Base-by-base conservation (phyloP, 2,113 vertebrate species). In the Grammomys dolichurus region DNA sequence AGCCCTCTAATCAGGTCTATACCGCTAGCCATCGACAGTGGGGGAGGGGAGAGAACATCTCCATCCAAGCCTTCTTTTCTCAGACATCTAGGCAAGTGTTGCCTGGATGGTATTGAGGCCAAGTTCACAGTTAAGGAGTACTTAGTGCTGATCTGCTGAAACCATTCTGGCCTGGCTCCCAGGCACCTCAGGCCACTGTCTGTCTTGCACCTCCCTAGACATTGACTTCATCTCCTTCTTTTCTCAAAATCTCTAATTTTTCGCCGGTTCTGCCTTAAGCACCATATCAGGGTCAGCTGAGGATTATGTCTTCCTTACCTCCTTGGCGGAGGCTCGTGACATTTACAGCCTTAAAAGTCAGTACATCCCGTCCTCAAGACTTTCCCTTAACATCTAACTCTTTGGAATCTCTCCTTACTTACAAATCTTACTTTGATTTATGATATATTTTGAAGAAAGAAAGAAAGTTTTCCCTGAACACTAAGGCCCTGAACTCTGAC, bases 391-490 rank as follows among this genome's bases (percentile, higher is more conserved):
- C 31, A 87, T 5, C 13, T 22, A 91, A 51, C 40, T 63, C 48
- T 88, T 73, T 12, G 14, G n/a, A 31, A 60, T 77, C 33, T 89
- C 58, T 80, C n/a, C 67, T 81, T 19, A 60, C 67, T 81, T 19
- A 60, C 40, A 56, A 60, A 28, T 89, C 81, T 26, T 63, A 14
- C 43, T 78, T 81, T 12, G 81, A 92, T 78, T 85, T 19, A 46
- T 80, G 46, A 92, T 80, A 40, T 84, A 76, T 65, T 94, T 88
- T 51, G 58, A 95, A 95, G 36, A 96, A 87, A 78, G 31, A 12
- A 65, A 48, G 43, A 85, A 70, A 89, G 56, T 51, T 13, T 87
- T 5, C 36, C 24, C 33, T 89, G 60, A 91, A 63, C n/a, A 54
- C n/a, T 24, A 24, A 43, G 20, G 36, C 36, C 70, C 36, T 72